Evolutionary conservation across 2,113 vertebrate genomes (phyloP), one percentile per base, ranked within the genome.

Genomic region (Toxotes jaculatrix): DNA sequence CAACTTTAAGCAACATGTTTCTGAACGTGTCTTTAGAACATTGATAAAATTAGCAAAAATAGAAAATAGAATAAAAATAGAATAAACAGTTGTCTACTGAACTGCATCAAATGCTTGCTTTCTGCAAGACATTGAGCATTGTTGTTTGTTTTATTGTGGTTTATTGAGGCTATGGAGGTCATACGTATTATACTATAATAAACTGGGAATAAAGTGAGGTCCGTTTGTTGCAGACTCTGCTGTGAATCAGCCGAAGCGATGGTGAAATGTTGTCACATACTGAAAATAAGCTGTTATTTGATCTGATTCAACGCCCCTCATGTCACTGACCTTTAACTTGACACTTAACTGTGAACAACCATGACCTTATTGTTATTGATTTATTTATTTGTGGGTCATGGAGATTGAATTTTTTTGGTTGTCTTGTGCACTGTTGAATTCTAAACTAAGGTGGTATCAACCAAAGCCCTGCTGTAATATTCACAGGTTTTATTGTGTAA

Each of bases 191-290:
- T 27, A 53, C 21, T 42, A 34, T 59, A 73, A 69, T 76, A 60
- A 62, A 62, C 43, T 62, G 67, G 38, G 80, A 69, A 69, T 73
- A 53, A 61, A 63, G 43, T 19, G 19, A 56, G 19, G 9, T 75
- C 31, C 80, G 71, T 87, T 69, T 77, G 59, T 27, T 71, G 49
- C 31, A 38, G 57, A 60, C 45, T 77, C 87, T 90, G 81, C 74
- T 77, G 78, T 81, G 70, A 65, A 70, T 93, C 84, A 87, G 67
- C 74, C 49, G 74, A 83, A 90, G 79, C 72, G 77, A 74, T 70
- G 42, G 45, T 73, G 80, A 90, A 90, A 79, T 62, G 61, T 79
- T 72, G 88, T 84, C 82, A 80, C 68, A 57, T 38, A 12, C 27
- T 56, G 27, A 75, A 84, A 86, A 77, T 68, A 62, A 64, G 3